These are phyloP conservation scores for Plectus sambesii DNA, from an alignment of 1,140 invertebrate species.

Conservation along the genomic window DNA sequence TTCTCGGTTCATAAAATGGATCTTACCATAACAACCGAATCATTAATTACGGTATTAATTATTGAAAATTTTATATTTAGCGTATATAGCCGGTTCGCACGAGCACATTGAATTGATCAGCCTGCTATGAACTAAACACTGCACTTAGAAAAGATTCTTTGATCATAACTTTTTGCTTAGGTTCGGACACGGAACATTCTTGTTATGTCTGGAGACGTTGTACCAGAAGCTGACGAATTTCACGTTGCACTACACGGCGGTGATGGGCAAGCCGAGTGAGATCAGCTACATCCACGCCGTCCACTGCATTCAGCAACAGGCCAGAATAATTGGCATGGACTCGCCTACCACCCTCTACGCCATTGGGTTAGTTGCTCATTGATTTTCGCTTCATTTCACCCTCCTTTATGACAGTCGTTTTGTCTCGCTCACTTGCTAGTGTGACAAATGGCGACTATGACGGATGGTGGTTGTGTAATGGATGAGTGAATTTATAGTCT, in stretches of 20 bases:
- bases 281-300: constrained; percentile 59
- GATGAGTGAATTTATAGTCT: no score
- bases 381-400: background rate
- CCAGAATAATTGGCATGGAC: constrained; percentile 50
- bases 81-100: no score
- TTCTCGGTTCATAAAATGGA: no score
- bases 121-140: no score
- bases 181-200: constrained; percentile 60
- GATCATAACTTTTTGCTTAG: constrained; percentile 36
- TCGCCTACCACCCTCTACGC: constrained; percentile 54
- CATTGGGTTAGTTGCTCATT: constrained; percentile 51
- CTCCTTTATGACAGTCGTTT: background rate
- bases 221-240: constrained; percentile 55
- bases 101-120: no score
- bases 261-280: constrained; percentile 59
- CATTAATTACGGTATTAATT: no score
- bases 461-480: no score
- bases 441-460: no score
- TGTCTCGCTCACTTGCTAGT: no score
- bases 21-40: no score
- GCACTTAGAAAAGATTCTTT: no score
- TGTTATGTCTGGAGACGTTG: constrained; percentile 55
- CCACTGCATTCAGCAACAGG: constrained; percentile 53
- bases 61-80: no score
- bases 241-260: constrained; percentile 54